phyloP scores from a whole-genome alignment of 2,797 vertebrate species.

The Pteronotus mesoamericanus region DNA sequence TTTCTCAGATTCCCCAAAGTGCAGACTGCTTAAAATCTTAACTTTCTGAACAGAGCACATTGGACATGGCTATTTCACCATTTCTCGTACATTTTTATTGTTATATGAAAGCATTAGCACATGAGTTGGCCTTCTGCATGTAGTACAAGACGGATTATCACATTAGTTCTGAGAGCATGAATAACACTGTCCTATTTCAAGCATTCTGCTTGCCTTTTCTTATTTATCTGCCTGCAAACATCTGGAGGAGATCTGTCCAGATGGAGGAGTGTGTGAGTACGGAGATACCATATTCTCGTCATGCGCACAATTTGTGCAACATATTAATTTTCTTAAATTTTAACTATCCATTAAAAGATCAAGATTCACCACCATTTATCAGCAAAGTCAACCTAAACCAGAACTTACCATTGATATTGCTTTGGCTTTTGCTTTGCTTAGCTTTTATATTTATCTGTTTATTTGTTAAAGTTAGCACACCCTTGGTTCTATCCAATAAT shows the following conservation, averaged over 20 bases:
- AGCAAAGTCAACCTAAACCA: neutral
- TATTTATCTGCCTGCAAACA: neutral
- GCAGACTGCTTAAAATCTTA: neutral
- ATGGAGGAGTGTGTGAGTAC: too few species aligned
- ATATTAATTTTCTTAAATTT: neutral
- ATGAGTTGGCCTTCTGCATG: neutral
- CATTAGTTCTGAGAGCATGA: neutral
- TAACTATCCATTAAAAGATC: neutral
- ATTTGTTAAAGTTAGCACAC: neutral
- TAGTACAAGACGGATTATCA: neutral
- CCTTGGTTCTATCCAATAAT: neutral
- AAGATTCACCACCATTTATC: neutral
- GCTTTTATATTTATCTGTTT: neutral
- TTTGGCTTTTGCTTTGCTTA: neutral
- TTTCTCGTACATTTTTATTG: neutral
- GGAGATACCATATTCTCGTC: accelerated
- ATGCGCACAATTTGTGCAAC: neutral
- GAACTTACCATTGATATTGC: neutral
- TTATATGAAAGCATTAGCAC: neutral
- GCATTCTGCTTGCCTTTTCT: neutral
- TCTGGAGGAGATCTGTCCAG: neutral
- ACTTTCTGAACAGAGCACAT: neutral
- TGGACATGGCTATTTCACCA: neutral
- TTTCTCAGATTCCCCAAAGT: neutral
- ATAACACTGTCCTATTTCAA: neutral